A percentile compares a stretch with the other conserved stretches of the same genome.
These are phyloP conservation scores for Turritopsis dohrnii DNA, from an alignment of 30 jellyfish, hydroid and myxozoan genomes.

Conservation along the genomic window DNA sequence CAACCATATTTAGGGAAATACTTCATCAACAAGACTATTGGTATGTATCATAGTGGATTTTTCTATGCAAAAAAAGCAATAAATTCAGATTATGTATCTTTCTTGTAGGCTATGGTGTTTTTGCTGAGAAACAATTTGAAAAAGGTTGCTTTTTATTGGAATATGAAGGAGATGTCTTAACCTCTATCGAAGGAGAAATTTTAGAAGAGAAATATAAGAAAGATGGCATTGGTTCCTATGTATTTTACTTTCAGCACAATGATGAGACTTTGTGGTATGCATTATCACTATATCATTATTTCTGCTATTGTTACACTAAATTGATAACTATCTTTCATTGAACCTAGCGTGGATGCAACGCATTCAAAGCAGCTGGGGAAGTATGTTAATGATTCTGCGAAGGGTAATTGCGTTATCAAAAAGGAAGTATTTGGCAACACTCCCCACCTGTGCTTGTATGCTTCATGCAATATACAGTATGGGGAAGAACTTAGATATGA, in stretches of 20 bases:
- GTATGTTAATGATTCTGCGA: background rate
- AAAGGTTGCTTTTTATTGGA: background rate
- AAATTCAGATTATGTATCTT: background rate
- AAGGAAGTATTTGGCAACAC: background rate
- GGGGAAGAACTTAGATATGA: conserved; percentile 5
- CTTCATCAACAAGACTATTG: background rate
- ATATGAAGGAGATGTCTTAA: background rate
- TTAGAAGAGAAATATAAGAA: background rate
- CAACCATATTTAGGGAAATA: background rate
- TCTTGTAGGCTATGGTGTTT: background rate
- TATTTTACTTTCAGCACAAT: background rate
- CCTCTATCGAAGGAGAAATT: background rate
- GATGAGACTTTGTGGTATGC: background rate
- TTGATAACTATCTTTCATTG: background rate
- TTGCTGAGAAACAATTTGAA: background rate
- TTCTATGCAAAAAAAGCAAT: background rate
- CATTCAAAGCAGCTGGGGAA: background rate
- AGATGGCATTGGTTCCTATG: background rate
- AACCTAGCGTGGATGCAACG: background rate
- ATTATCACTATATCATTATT: background rate
- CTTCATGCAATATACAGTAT: background rate
- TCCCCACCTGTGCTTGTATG: conserved; percentile 13
- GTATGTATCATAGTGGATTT: background rate
- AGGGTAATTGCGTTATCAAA: background rate
- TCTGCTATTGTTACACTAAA: background rate